A percentile compares a stretch with the other conserved stretches of the same genome.
Evolutionary conservation across 1,140 invertebrate genomes (phyloP).

Genomic region (Limonius californicus): DNA sequence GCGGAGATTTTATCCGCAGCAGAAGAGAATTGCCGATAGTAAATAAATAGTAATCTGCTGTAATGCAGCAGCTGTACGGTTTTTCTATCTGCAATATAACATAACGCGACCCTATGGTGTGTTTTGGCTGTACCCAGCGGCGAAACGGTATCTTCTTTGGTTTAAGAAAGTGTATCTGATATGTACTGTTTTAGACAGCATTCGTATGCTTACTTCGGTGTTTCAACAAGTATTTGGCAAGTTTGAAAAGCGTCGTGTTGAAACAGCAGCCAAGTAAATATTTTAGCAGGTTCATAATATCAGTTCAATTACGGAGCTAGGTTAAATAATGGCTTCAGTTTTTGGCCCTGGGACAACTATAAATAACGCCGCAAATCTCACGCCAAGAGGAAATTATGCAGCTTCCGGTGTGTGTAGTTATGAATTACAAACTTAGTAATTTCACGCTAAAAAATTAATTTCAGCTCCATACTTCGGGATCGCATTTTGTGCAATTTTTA

Average conservation of each 20-base stretch:
- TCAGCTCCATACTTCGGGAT: neutral
- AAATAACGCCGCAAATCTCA: constrained; percentile 9
- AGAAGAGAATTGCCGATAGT: neutral
- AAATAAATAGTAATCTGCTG: constrained; percentile 21
- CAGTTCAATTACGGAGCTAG: neutral
- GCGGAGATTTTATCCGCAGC: too few species aligned
- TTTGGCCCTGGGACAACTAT: constrained; percentile 8
- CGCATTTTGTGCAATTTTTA: constrained; percentile 8
- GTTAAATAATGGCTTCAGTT: constrained; percentile 1
- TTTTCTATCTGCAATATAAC: constrained; percentile 13
- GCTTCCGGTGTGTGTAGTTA: constrained; percentile 15
- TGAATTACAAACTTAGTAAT: constrained; percentile 11
- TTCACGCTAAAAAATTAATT: neutral
- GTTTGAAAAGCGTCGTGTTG: too few species aligned
- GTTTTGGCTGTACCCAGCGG: neutral
- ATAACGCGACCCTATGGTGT: constrained; percentile 17
- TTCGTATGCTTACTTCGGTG: too few species aligned
- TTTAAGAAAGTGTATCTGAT: too few species aligned
- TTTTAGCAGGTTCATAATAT: neutral
- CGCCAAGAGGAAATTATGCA: constrained; percentile 16
- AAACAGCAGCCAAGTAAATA: too few species aligned
- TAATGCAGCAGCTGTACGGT: constrained; percentile 18
- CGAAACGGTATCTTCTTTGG: too few species aligned
- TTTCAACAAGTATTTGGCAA: too few species aligned
- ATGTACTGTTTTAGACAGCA: too few species aligned